Evolutionary conservation across 2,113 vertebrate species (phyloP).

Genomic region (Neogale vison): DNA sequence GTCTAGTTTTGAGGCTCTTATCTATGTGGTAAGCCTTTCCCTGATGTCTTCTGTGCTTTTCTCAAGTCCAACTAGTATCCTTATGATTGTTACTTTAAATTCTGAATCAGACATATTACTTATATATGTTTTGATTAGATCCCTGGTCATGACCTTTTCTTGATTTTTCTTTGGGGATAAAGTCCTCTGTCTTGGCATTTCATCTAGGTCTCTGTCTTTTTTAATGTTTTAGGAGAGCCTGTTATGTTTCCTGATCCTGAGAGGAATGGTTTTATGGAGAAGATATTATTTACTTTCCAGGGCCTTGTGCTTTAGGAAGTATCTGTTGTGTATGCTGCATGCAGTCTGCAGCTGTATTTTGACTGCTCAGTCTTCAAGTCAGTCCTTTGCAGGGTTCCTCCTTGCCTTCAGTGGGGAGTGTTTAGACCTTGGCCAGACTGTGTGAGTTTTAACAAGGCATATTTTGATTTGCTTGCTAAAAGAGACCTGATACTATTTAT

Average conservation of each 20-base stretch:
- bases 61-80: neutral
- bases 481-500: neutral
- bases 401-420: neutral
- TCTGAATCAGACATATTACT: neutral
- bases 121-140: neutral
- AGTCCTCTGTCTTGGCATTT: neutral
- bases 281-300: neutral
- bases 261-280: neutral
- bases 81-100: neutral
- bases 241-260: neutral
- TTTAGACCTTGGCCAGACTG: neutral
- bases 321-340: neutral
- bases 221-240: neutral
- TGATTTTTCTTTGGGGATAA: neutral
- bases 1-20: neutral
- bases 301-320: neutral
- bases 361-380: neutral
- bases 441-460: neutral
- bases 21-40: neutral
- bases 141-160: neutral
- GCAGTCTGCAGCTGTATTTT: neutral
- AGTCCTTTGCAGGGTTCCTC: neutral
- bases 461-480: neutral
- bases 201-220: neutral
- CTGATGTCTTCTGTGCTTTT: neutral